Conservation (phyloP, 2,888 invertebrate species). For the Oxytorus armatus region DNA sequence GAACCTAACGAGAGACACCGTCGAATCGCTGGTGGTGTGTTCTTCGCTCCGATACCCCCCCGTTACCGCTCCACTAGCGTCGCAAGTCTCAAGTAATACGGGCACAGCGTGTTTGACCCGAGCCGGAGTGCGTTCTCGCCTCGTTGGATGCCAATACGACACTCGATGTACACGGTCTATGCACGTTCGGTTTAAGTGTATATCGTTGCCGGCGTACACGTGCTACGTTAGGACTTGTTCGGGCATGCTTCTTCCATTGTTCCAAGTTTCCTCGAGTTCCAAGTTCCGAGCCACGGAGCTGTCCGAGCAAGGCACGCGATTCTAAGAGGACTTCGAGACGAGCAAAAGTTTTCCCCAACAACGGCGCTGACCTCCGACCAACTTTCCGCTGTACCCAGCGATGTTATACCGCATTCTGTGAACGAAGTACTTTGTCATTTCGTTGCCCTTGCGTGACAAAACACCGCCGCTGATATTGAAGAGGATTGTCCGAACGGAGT, state of each 20-base stretch:
- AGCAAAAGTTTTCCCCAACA: conserved; percentile 63
- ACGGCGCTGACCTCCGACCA: conserved; percentile 23
- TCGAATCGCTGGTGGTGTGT: conserved; percentile 38
- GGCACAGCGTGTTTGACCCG: conserved; percentile 50
- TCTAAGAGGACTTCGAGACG: conserved; percentile 37
- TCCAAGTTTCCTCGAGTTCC: conserved; percentile 68
- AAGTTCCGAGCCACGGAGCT: conserved; percentile 64
- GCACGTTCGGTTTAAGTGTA: conserved; percentile 24
- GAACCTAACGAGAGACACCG: conserved; percentile 60
- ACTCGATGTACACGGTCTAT: conserved; percentile 36
- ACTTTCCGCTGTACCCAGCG: conserved; percentile 29
- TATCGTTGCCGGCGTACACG: conserved; percentile 16
- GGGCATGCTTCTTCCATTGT: conserved; percentile 58
- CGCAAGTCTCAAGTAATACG: conserved; percentile 62
- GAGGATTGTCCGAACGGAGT: conserved; percentile 34
- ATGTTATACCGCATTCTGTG: conserved; percentile 42
- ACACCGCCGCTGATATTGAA: conserved; percentile 28
- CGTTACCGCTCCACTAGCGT: conserved; percentile 49
- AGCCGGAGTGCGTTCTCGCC: conserved; percentile 40
- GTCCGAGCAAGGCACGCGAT: conserved; percentile 49
- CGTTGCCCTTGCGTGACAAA: conserved; percentile 24
- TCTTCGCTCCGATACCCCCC: conserved; percentile 57
- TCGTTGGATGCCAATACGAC: conserved; percentile 55
- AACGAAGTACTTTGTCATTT: conserved; percentile 50
- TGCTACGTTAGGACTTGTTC: conserved; percentile 23